Evolutionary conservation across 1,140 invertebrate genomes (phyloP).

Genomic region (Tetranychus urticae): DNA sequence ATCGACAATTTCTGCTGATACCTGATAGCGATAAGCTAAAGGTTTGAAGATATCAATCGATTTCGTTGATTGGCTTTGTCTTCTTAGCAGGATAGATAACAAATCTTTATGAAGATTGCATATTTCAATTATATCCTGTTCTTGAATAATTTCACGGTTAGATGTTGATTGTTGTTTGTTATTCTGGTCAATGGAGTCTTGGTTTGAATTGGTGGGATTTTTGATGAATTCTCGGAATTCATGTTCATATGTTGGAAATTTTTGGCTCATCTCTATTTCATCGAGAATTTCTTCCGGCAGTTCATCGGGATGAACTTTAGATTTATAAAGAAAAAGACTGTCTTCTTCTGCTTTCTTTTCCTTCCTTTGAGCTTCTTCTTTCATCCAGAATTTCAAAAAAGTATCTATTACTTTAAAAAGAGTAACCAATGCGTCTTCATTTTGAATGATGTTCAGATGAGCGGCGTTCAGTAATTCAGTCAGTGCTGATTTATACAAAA

Average conservation of each 20-base stretch:
- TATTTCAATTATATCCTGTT: conserved; percentile 1
- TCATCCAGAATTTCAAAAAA: conserved; percentile 40
- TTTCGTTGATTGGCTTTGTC: conserved; percentile 1
- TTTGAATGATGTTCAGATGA: conserved; percentile 3
- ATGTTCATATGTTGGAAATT: conserved; percentile 45
- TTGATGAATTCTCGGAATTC: conserved; percentile 16
- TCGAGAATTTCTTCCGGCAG: conserved; percentile 46
- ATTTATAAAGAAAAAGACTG: conserved; percentile 52
- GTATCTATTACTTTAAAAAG: not conserved
- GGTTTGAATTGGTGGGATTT: not conserved
- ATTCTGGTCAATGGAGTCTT: not conserved
- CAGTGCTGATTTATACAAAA: conserved; percentile 14
- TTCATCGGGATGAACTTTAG: conserved; percentile 17
- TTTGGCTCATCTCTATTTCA: conserved; percentile 36
- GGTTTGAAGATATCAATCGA: not conserved
- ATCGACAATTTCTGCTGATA: conserved; percentile 5
- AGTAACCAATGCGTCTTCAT: not conserved
- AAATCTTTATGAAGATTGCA: conserved; percentile 10
- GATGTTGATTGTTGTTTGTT: conserved; percentile 20
- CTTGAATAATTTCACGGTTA: conserved; percentile 8
- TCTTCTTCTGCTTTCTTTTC: conserved; percentile 44
- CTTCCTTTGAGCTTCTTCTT: conserved; percentile 39
- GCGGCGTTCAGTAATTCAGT: conserved; percentile 11
- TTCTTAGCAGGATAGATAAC: not conserved
- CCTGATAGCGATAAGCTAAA: conserved; percentile 5